A percentile compares a stretch with the other conserved stretches of the same genome.
Evolutionary conservation across 2,888 invertebrate species (phyloP).

Genomic region (Caradrina clavipalpis): DNA sequence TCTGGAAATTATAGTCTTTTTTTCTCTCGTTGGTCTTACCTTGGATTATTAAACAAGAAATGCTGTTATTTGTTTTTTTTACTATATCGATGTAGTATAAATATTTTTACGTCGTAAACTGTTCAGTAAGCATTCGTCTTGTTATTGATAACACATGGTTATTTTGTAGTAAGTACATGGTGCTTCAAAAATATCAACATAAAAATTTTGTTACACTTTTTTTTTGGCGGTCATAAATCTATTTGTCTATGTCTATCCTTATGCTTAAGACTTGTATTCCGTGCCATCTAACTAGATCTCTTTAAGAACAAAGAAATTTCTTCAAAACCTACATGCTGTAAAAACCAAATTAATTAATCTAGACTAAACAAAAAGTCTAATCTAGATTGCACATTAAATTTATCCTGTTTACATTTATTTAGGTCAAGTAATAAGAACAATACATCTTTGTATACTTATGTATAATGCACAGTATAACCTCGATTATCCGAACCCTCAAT

Average conservation of each 20-base stretch:
- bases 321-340: constrained; percentile 6
- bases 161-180: no score
- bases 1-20: neutral
- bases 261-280: neutral
- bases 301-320: constrained; percentile 5
- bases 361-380: constrained; percentile 19
- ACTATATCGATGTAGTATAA: neutral
- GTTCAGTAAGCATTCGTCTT: neutral
- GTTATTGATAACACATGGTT: no score
- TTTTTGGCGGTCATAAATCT: neutral
- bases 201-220: no score
- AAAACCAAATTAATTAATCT: constrained; percentile 9
- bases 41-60: neutral
- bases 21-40: neutral
- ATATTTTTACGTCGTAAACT: no score
- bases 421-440: constrained; percentile 43
- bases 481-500: no score
- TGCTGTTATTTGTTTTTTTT: neutral
- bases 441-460: constrained; percentile 10
- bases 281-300: neutral
- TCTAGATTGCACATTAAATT: constrained; percentile 27
- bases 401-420: constrained; percentile 39
- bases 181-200: no score
- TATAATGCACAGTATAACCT: no score
- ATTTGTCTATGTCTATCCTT: neutral